Evolutionary conservation across 2,113 vertebrate genomes (phyloP).

Genomic region (Terrapene triunguis): DNA sequence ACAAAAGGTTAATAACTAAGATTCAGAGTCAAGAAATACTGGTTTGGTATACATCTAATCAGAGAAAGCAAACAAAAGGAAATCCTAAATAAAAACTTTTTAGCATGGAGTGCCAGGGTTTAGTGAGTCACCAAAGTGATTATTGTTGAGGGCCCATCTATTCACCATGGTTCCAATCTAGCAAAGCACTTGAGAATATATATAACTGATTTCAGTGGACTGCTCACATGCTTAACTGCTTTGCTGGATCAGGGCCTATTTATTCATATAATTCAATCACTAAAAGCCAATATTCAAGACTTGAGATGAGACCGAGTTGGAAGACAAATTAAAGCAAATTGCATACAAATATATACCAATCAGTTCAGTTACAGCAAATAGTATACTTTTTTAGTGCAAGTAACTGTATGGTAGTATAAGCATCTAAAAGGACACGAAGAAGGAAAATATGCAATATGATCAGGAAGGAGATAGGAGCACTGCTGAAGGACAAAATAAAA

Average conservation of each 20-base stretch:
- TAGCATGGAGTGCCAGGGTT: constrained; percentile 39
- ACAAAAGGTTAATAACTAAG: constrained; percentile 73
- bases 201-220: background rate
- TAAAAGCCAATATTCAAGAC: background rate
- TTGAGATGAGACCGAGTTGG: background rate
- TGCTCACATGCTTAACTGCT: background rate
- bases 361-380: background rate
- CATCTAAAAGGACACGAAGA: background rate
- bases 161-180: background rate
- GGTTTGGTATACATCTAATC: constrained; percentile 14
- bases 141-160: constrained; percentile 33
- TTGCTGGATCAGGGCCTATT: background rate
- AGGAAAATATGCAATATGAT: background rate
- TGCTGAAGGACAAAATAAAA: background rate
- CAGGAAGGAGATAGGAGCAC: background rate
- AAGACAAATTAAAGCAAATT: background rate
- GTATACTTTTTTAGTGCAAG: background rate
- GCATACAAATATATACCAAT: background rate
- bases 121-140: constrained; percentile 52
- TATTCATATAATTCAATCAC: background rate
- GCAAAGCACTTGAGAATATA: constrained; percentile 1
- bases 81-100: constrained; percentile 56
- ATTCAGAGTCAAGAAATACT: constrained; percentile 51
- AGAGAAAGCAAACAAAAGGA: constrained; percentile 62
- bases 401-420: background rate